These are phyloP conservation scores for Papilio gigon DNA, from an alignment of 2,888 invertebrate genomes.

Conservation along the genomic window DNA sequence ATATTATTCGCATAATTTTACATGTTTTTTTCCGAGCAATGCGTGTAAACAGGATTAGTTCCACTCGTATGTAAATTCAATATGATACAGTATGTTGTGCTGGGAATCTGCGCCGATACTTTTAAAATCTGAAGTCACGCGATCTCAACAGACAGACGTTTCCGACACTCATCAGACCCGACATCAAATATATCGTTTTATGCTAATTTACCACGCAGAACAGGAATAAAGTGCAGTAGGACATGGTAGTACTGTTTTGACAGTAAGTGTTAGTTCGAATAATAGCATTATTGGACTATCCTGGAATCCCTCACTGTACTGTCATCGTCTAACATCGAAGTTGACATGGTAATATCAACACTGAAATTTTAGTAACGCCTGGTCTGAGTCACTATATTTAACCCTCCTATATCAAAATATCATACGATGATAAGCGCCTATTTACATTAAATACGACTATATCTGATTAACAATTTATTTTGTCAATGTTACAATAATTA, in stretches of 20 bases:
- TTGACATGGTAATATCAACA: not conserved
- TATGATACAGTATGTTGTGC: slow-evolving; percentile 23
- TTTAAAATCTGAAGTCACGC: slow-evolving; percentile 35
- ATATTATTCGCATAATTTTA: slow-evolving; percentile 18
- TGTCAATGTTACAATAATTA: not conserved
- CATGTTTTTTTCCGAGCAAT: slow-evolving; percentile 21
- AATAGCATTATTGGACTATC: too few species aligned
- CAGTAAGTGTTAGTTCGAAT: too few species aligned
- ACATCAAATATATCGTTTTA: not conserved
- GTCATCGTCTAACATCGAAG: too few species aligned
- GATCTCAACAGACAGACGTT: slow-evolving; percentile 23
- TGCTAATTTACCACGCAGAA: not conserved
- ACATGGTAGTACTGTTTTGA: too few species aligned
- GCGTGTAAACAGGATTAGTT: slow-evolving; percentile 39
- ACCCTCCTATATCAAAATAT: not conserved
- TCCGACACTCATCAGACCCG: slow-evolving; percentile 7
- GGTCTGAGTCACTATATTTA: not conserved
- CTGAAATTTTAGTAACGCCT: not conserved
- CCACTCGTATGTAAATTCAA: slow-evolving; percentile 34
- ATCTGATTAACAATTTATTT: not conserved
- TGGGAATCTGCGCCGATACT: slow-evolving; percentile 26
- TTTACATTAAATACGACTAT: slow-evolving; percentile 1
- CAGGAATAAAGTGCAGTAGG: too few species aligned
- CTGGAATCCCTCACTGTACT: too few species aligned
- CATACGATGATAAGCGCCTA: not conserved